Evolutionary conservation across 2,113 vertebrate species (phyloP).

Genomic region (Kobus ellipsiprymnus): DNA sequence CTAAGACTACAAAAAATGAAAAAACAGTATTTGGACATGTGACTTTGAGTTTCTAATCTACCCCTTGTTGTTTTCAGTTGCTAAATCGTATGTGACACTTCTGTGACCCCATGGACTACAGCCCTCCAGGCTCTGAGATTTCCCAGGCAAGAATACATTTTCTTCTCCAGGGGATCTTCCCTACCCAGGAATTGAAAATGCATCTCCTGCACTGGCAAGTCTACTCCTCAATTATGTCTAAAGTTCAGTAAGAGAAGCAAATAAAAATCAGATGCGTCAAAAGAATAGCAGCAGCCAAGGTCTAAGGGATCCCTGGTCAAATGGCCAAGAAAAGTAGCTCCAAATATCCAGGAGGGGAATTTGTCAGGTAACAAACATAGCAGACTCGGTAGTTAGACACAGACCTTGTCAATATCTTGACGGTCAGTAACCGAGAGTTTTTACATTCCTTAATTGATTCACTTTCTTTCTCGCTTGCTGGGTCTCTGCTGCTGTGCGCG

Average conservation of each 20-base stretch:
- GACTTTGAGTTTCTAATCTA: neutral
- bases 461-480: neutral
- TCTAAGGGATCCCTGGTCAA: neutral
- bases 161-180: neutral
- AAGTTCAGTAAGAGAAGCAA: neutral
- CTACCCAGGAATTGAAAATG: neutral
- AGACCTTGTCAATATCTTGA: neutral
- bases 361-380: neutral
- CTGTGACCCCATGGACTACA: neutral
- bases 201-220: neutral
- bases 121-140: neutral
- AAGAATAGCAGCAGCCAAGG: neutral
- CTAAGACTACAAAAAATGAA: neutral
- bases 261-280: neutral
- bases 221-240: neutral
- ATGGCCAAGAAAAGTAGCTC: neutral
- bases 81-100: neutral
- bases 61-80: neutral
- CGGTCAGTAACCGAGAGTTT: neutral
- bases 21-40: neutral
- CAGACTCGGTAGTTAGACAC: neutral
- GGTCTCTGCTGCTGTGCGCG: neutral
- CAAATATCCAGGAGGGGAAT: neutral
- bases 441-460: neutral
- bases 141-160: neutral